Conservation (phyloP, 1,140 invertebrate species). For the Drosophila persimilis region DNA sequence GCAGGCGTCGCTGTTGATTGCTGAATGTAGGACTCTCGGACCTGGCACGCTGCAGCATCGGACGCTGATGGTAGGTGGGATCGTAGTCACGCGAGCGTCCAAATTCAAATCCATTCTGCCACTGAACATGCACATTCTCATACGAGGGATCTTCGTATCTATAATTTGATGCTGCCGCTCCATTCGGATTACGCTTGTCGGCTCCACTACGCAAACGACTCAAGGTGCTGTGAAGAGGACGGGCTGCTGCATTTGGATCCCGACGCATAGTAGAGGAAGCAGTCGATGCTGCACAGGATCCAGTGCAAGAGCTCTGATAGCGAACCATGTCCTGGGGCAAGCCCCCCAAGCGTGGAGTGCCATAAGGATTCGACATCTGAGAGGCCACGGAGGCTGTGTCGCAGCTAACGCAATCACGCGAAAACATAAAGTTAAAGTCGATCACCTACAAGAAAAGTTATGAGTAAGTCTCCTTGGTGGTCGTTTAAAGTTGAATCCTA, state of each 20-base stretch:
- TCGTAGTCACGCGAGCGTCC: constrained; percentile 77
- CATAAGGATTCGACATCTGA: constrained; percentile 75
- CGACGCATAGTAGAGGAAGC: constrained; percentile 38
- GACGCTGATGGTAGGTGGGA: constrained; percentile 51
- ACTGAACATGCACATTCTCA: constrained; percentile 81
- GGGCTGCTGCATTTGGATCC: constrained; percentile 32
- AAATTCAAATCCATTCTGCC: constrained; percentile 82
- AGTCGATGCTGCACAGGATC: constrained; percentile 26
- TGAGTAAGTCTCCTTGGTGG: neutral
- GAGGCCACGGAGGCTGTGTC: constrained; percentile 68
- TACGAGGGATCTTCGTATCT: constrained; percentile 79
- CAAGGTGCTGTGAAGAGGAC: constrained; percentile 75
- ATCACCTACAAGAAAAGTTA: constrained; percentile 77
- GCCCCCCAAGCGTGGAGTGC: constrained; percentile 67
- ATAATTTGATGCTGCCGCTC: constrained; percentile 46
- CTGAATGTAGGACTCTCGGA: constrained; percentile 80
- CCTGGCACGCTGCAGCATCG: constrained; percentile 68
- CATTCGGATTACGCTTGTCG: constrained; percentile 40
- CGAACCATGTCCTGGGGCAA: constrained; percentile 78
- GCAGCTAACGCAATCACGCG: constrained; percentile 79
- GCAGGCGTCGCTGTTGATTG: constrained; percentile 70
- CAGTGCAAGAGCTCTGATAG: constrained; percentile 59
- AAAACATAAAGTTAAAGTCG: constrained; percentile 84
- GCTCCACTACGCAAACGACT: constrained; percentile 58
- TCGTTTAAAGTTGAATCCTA: constrained; percentile 6